Evolutionary conservation across 2,113 vertebrate species (phyloP).

Genomic region (Arvicanthis niloticus): DNA sequence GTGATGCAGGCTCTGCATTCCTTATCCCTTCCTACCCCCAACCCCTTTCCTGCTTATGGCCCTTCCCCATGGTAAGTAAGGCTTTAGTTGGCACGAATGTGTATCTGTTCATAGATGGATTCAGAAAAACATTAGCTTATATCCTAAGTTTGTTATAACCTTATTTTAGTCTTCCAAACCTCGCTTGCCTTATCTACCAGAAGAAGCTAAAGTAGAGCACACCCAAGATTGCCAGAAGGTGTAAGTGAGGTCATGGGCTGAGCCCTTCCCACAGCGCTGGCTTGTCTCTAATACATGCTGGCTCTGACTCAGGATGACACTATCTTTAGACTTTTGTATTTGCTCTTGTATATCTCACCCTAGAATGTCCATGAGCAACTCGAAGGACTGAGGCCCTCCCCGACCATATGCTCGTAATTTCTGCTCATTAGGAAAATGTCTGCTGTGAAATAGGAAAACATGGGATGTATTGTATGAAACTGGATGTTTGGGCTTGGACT

Average conservation of each 20-base stretch:
- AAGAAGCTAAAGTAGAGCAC: not conserved
- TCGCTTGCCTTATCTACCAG: constrained; percentile 18
- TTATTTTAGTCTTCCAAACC: not conserved
- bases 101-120: not conserved
- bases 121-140: constrained; percentile 22
- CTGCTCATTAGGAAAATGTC: constrained; percentile 47
- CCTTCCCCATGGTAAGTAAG: not conserved
- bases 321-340: not conserved
- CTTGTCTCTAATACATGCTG: not conserved
- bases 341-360: not conserved
- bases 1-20: not conserved
- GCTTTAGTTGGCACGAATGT: not conserved
- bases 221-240: not conserved
- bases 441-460: constrained; percentile 11
- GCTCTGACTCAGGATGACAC: not conserved
- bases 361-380: not conserved
- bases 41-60: not conserved
- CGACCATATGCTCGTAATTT: constrained; percentile 47
- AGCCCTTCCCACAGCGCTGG: not conserved
- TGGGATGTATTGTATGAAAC: constrained; percentile 27
- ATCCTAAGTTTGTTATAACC: not conserved
- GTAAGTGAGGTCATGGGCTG: not conserved
- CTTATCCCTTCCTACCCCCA: too few species aligned
- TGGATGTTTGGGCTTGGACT: constrained; percentile 45
- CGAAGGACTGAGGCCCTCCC: not conserved